A percentile compares a stretch with the other conserved stretches of the same genome.
These are phyloP conservation scores for Enteromius viviparus DNA, from an alignment of 2,797 vertebrate genomes.

Conservation along the genomic window DNA sequence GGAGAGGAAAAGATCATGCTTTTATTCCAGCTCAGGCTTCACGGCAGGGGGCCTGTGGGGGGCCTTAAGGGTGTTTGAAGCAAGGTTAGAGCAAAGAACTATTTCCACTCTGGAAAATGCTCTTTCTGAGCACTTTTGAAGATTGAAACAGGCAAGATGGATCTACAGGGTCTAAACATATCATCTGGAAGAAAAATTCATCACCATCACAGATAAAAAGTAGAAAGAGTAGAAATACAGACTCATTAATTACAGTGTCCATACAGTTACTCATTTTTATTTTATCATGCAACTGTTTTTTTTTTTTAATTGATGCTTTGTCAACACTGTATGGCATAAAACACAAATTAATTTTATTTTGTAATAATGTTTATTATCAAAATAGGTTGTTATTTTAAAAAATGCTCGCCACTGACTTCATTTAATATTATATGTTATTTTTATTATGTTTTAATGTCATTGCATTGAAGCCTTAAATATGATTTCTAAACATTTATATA, in stretches of 20 bases:
- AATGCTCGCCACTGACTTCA: background rate
- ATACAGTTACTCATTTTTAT: background rate
- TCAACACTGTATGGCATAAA: background rate
- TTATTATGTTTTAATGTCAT: background rate
- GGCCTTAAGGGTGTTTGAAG: slow-evolving; percentile 16
- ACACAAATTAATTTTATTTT: background rate
- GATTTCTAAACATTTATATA: background rate
- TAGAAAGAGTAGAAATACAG: background rate
- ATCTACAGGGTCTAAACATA: background rate
- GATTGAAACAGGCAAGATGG: background rate
- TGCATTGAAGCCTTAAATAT: background rate
- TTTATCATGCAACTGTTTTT: background rate
- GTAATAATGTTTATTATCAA: background rate
- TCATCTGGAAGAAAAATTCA: background rate
- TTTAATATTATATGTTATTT: no score
- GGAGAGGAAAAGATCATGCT: slow-evolving; percentile 29
- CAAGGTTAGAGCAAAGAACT: slow-evolving; percentile 17
- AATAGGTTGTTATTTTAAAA: background rate
- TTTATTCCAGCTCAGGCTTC: slow-evolving; percentile 22
- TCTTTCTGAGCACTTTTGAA: background rate
- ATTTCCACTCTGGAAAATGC: background rate
- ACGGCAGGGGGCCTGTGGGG: background rate
- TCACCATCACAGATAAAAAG: background rate
- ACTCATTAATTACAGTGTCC: background rate
- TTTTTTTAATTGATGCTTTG: no score